Conservation (phyloP, 2,797 vertebrate species). For the Notoglanidium macrostoma region DNA sequence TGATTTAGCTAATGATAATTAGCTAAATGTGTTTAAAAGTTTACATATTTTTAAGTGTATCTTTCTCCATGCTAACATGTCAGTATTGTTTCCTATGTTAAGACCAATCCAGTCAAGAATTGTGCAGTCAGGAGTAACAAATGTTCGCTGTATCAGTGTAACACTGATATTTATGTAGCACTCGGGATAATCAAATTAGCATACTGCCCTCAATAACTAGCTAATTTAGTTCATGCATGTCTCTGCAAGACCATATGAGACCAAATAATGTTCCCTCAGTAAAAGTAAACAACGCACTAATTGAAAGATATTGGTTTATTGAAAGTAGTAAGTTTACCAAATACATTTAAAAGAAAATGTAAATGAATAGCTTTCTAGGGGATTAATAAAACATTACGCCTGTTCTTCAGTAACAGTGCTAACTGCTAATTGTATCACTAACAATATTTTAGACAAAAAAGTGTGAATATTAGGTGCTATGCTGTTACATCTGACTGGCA, state of each 20-base stretch:
- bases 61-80: background rate
- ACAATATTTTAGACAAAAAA: conserved; percentile 10
- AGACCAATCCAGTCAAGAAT: background rate
- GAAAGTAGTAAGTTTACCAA: background rate
- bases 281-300: background rate
- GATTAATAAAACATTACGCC: background rate
- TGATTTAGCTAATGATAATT: background rate
- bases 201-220: background rate
- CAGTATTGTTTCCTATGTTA: too few relatives aligned
- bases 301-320: background rate
- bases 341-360: background rate
- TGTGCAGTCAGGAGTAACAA: background rate
- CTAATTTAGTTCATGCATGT: background rate
- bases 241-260: background rate
- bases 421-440: background rate
- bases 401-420: background rate
- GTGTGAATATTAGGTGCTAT: background rate
- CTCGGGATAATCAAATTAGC: background rate
- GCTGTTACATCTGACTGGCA: conserved; percentile 42
- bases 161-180: background rate
- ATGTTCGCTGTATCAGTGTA: background rate
- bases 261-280: background rate
- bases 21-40: background rate
- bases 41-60: background rate
- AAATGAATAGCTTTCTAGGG: background rate